Evolutionary conservation across 1,140 invertebrate species (phyloP), one percentile per base, ranked within the genome.

Genomic region (Scaptomyza hsui): DNA sequence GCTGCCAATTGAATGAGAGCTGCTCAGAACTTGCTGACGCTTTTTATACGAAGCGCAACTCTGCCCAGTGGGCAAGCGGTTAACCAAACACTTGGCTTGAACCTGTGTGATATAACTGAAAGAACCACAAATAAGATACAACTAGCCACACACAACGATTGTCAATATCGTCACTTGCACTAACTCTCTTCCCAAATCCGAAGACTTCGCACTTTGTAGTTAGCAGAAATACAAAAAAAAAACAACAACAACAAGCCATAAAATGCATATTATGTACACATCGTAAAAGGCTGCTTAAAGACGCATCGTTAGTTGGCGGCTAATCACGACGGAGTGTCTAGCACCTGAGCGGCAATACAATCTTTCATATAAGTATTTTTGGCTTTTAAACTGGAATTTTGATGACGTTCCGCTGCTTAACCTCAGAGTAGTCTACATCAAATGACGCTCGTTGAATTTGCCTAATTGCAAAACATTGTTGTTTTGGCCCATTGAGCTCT

Each of bases 391-490:
- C 44, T 47, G 18, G 16, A 47, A 47, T 24, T 47, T 47, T 47
- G 12, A 37, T 37, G 26, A 29, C 37, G 39, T 18, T 42, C 39
- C 19, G 45, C 32, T 29, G 5, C 6, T 9, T 29, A 29, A 29
- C 26, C 26, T 29, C 26, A 29, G 26, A 29, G 26, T 7, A 29
- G 26, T 29, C 26, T 29, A 29, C 7, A 29, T 29, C 26, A 29
- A 29, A 29, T 29, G 26, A 29, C 26, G 2, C 26, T 29, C 9
- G 9, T 29, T 29, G 7, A 56, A 69, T 62, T 74, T 74, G 41
- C 29, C 48, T 78, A 78, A 78, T 78, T 78, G 57, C 2, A 63
- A 78, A 78, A 55, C 37, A 37, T n/a, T 78, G 75, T 78, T 15
- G 47, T 24, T 41, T 56, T 53, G 56, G 29, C 48, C 19, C 42